Base-by-base conservation (phyloP, 1,140 invertebrate genomes). In the Drosophila miranda region DNA sequence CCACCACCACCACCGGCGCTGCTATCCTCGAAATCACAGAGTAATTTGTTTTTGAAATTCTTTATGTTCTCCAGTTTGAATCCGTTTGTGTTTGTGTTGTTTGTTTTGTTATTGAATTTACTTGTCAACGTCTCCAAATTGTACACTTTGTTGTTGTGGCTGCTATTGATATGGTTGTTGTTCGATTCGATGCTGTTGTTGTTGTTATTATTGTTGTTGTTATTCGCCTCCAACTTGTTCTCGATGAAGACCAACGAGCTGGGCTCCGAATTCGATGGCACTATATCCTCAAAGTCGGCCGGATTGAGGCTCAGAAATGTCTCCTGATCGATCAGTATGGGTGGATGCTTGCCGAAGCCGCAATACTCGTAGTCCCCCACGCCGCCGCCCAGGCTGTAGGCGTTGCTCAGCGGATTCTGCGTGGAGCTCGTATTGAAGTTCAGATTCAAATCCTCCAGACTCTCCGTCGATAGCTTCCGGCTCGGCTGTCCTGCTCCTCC, bases 1-100 rank as follows among this genome's bases (percentile, higher is more conserved):
- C 14, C 7, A 13, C 55, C 68, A 16, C 28, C 7, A 23, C 14
- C 38, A 16, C 23, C 23, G 23, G 28, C 41, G 54, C 41, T 54
- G 42, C 60, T 76, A 2, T 89, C 89, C 50, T 88, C 83, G 38
- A 90, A 90, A 87, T 91, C 89, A 82, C 88, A 87, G 59, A 91
- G 81, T 42, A 90, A 72, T 88, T 90, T 91, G 70, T 91, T 91
- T 63, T 91, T 91, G 44, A 90, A 90, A 75, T 91, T 91, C 51
- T 90, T 90, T 6, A 91, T 42, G 62, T 91, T 87, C 46, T 91
- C 90, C 71, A 91, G 74, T 57, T 90, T 90, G 59, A 90, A 90
- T 56, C 89, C 87, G 89, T 90, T 90, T 16, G 87, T 90, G 48
- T 90, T 90, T 4, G 88, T 90, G 46, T 90, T 90, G 49, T 90